Base-by-base conservation (phyloP, 2,797 vertebrate genomes). In the Chelidonichthys spinosus region DNA sequence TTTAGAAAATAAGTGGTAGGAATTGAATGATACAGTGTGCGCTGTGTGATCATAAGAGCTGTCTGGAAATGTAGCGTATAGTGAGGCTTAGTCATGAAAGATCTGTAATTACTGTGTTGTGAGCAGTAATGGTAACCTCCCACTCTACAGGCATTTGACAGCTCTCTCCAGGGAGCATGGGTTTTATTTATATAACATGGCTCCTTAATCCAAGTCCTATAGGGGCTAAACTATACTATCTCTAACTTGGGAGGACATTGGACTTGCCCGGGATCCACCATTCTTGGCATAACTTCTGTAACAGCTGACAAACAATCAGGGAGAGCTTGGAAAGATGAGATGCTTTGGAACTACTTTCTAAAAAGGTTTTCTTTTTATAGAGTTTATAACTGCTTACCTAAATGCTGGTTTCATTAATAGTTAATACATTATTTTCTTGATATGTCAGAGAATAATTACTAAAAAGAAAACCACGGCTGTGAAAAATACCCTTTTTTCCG, bases 31-130 rank as follows among this genome's bases (percentile, higher is more conserved):
- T 66, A 69, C 50, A 59, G 72, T 76, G 54, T 82, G 53, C 25
- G 15, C 32, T 18, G 60, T 62, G 42, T 52, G 77, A 87, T 91
- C 73, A 84, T 79, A 86, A 86, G 84, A 76, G 76, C 77, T 79
- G 76, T 80, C 72, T 81, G 56, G 68, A 84, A 72, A 77, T 59
- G 52, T 80, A 75, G 63, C 74, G 61, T 62, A 73, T 37, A 37
- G 75, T 60, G 50, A 74, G 55, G 47, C 59, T 74, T 74, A 37
- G 76, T 82, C 78, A 85, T 80, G 44, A 79, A 79, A 89, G 72
- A 84, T 78, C 65, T 87, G 79, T 92, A 92, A 91, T 91, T 84
- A 91, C 75, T 54, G 73, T 76, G 84, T 76, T 71, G 83, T 79
- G 81, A 87, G 72, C 72, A 70, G 77, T 70, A 79, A 82, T 83